Conservation (phyloP, 2,888 invertebrate species). For the Diaphora mendica region DNA sequence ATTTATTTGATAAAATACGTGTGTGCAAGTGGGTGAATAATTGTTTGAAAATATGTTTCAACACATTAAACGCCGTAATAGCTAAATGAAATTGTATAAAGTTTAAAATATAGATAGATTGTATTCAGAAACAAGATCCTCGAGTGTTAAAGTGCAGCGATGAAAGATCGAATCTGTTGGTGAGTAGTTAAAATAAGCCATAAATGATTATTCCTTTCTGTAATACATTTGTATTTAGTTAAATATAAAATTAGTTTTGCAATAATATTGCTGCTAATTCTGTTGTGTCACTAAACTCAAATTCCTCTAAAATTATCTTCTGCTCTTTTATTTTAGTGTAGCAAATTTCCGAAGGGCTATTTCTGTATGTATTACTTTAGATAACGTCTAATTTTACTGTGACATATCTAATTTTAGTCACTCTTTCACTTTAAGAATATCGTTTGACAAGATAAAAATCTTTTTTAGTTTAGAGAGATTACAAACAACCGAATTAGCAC, state of each 20-base stretch:
- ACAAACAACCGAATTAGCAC: too few species aligned
- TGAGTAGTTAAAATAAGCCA: neutral
- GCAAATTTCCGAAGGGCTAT: too few species aligned
- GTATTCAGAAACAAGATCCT: neutral
- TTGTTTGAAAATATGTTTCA: neutral
- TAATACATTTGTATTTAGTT: neutral
- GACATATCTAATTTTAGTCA: too few species aligned
- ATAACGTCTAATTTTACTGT: too few species aligned
- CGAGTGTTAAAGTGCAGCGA: neutral
- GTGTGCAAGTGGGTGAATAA: neutral
- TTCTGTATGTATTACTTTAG: too few species aligned
- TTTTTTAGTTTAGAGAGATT: too few species aligned
- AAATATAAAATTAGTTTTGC: neutral
- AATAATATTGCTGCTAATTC: too few species aligned
- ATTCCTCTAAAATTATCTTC: too few species aligned
- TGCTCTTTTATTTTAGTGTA: too few species aligned
- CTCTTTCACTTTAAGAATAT: too few species aligned
- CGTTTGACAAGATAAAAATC: too few species aligned
- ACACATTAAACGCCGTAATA: neutral
- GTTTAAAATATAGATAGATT: neutral
- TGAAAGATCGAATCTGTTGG: neutral
- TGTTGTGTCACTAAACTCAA: too few species aligned
- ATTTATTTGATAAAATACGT: neutral
- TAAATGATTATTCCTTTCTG: neutral
- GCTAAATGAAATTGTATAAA: neutral